phyloP scores from a whole-genome alignment of 2,888 invertebrate species.

The Aspidapion aeneum region DNA sequence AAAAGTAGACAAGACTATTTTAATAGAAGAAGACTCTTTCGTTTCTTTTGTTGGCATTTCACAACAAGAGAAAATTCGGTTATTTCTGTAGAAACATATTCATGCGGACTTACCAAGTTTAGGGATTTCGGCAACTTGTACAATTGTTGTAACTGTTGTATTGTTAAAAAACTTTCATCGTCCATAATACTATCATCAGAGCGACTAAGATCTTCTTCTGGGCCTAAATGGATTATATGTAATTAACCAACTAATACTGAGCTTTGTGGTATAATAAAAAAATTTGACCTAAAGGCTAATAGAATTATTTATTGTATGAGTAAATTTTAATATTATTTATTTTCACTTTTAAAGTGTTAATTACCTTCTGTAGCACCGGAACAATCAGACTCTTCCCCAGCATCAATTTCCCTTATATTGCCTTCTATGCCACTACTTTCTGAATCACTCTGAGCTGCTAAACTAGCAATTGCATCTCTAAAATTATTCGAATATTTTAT shows the following conservation, averaged over 20 bases:
- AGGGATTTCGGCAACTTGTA: constrained; percentile 57
- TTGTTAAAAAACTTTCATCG: constrained; percentile 63
- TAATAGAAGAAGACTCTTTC: no score
- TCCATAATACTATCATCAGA: constrained; percentile 72
- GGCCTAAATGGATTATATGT: no score
- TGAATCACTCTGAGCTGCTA: constrained; percentile 60
- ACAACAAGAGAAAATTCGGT: no score
- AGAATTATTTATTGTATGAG: no score
- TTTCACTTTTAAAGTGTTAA: neutral
- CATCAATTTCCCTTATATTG: constrained; percentile 43
- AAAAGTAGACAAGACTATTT: no score
- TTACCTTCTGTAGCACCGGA: constrained; percentile 60
- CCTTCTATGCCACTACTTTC: constrained; percentile 55
- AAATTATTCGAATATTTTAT: constrained; percentile 30
- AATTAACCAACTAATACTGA: no score
- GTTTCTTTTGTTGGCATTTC: no score
- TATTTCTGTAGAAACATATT: constrained; percentile 9
- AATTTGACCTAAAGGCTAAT: no score
- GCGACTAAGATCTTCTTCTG: constrained; percentile 59
- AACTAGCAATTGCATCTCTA: constrained; percentile 64
- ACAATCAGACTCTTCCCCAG: constrained; percentile 46
- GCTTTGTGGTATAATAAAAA: no score
- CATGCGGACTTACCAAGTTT: constrained; percentile 50
- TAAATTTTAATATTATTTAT: no score
- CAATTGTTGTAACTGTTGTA: constrained; percentile 48